Percentiles rank a stretch among this genome's conserved stretches.
Conservation (phyloP, 1,140 invertebrate species). For the Archivesica marissinica region DNA sequence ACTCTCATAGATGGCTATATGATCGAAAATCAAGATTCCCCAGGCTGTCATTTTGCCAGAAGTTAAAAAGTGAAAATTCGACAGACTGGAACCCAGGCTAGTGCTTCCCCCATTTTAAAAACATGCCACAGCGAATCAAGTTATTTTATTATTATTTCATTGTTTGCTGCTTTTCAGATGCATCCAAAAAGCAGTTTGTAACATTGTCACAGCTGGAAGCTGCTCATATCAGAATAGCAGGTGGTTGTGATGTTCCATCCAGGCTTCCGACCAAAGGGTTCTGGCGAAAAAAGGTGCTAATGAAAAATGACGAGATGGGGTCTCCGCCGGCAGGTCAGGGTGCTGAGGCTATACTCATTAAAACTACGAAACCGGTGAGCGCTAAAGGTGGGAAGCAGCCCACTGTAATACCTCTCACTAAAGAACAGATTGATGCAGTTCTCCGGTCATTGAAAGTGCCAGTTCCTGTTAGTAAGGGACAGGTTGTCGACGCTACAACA, state of each 20-base stretch:
- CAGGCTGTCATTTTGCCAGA: too few relatives aligned
- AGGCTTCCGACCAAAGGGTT: slow-evolving; percentile 57
- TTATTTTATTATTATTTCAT: too few relatives aligned
- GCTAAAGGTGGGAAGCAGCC: slow-evolving; percentile 62
- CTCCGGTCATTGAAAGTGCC: slow-evolving; percentile 77
- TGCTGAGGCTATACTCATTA: slow-evolving; percentile 67
- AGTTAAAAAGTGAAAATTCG: too few relatives aligned
- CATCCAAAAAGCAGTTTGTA: slow-evolving; percentile 11
- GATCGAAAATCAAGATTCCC: too few relatives aligned
- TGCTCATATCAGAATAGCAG: background rate
- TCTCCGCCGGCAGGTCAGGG: background rate
- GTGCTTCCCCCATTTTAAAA: too few relatives aligned
- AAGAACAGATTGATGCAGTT: slow-evolving; percentile 77
- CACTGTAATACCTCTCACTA: slow-evolving; percentile 73
- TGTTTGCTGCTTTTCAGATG: too few relatives aligned
- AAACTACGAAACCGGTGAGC: slow-evolving; percentile 57
- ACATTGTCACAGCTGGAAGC: slow-evolving; percentile 5
- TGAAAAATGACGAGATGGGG: background rate
- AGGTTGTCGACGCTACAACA: slow-evolving; percentile 61
- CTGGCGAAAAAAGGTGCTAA: slow-evolving; percentile 17
- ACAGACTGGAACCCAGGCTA: too few relatives aligned
- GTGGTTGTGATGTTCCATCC: background rate
- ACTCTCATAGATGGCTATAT: background rate
- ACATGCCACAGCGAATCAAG: too few relatives aligned
- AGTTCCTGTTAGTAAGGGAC: slow-evolving; percentile 68